These are phyloP conservation scores for Lophotriccus pileatus DNA, from an alignment of 2,797 vertebrate genomes.

Conservation along the genomic window DNA sequence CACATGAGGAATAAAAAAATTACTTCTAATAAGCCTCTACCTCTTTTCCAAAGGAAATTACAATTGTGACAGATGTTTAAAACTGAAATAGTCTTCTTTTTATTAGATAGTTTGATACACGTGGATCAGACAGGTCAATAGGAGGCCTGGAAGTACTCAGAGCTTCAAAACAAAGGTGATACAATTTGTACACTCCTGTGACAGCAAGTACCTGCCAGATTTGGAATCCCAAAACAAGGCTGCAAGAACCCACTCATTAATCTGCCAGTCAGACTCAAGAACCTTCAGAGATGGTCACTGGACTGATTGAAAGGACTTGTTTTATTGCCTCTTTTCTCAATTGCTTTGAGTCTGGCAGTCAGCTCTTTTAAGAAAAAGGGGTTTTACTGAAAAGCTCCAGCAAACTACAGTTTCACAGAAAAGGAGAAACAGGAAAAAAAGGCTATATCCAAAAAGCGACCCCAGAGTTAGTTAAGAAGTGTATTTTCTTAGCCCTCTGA, in stretches of 20 bases:
- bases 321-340: conserved; percentile 7
- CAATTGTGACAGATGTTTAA: not conserved
- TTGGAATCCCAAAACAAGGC: not conserved
- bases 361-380: conserved; percentile 48
- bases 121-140: not conserved
- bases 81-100: not conserved
- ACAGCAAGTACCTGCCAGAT: conserved; percentile 1
- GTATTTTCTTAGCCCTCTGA: not conserved
- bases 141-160: not conserved
- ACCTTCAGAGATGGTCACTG: not conserved
- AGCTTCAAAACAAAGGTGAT: conserved; percentile 7
- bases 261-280: not conserved
- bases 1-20: not conserved
- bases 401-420: conserved; percentile 48
- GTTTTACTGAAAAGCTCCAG: conserved; percentile 43
- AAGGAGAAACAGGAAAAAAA: not conserved
- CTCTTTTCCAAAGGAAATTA: not conserved
- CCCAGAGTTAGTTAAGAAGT: not conserved
- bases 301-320: conserved; percentile 34
- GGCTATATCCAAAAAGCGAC: not conserved
- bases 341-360: conserved; percentile 26
- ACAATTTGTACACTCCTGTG: not conserved
- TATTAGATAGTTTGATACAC: not conserved
- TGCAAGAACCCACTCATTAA: not conserved
- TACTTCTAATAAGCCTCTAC: not conserved